phyloP scores from a whole-genome alignment of 2,888 invertebrate genomes.

The Tanypteryx hageni region DNA sequence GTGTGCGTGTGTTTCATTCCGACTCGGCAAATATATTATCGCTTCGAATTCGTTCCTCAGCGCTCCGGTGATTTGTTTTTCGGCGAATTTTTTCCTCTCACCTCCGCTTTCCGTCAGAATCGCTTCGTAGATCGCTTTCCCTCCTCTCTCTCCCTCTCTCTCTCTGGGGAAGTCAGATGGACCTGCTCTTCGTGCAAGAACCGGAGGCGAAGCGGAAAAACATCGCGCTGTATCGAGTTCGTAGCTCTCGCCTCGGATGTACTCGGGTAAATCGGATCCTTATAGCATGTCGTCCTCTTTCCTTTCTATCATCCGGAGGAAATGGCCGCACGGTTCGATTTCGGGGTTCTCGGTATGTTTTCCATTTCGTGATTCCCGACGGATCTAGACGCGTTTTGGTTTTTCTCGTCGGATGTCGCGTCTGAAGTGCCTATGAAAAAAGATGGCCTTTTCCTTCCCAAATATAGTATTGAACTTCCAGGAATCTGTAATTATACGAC shows the following conservation, averaged over 20 bases:
- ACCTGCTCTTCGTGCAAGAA: no score
- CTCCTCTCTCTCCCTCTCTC: no score
- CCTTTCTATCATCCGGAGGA: neutral
- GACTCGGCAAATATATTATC: constrained; percentile 7
- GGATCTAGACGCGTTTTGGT: no score
- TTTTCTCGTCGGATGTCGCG: no score
- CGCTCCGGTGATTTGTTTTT: neutral
- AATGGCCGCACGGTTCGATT: neutral
- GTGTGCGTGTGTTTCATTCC: neutral
- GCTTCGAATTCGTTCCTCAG: neutral
- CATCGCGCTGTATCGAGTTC: no score
- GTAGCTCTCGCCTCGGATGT: neutral
- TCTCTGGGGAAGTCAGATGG: no score
- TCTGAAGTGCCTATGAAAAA: no score
- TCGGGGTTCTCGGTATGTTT: neutral
- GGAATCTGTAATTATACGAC: no score
- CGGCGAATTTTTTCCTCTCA: neutral
- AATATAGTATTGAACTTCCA: no score
- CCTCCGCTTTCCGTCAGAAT: neutral
- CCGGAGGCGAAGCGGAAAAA: no score
- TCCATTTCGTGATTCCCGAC: neutral
- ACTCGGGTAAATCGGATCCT: neutral
- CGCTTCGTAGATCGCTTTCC: no score
- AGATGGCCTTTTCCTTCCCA: no score
- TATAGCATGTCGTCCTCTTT: neutral